Evolutionary conservation across 2,888 invertebrate genomes (phyloP).

Genomic region (Euspilapteryx auroguttella): DNA sequence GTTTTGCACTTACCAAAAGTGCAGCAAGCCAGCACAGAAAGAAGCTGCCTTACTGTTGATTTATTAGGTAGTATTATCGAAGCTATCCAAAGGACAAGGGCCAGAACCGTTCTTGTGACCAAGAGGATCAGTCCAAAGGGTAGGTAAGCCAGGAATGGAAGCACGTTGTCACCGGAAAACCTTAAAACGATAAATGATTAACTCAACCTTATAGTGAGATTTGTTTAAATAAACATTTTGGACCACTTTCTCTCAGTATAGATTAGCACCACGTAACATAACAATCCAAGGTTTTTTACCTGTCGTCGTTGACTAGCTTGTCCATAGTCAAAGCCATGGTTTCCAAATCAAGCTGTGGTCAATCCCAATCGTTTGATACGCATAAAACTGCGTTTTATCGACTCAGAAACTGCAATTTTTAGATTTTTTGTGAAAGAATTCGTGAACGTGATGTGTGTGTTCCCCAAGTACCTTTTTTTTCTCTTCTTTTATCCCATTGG

Average conservation of each 20-base stretch:
- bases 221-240: no score
- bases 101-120: constrained; percentile 46
- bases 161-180: constrained; percentile 51
- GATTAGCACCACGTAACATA: constrained; percentile 12
- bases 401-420: no score
- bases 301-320: constrained; percentile 44
- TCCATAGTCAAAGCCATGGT: constrained; percentile 43
- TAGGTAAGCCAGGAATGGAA: constrained; percentile 55
- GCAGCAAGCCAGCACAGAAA: constrained; percentile 61
- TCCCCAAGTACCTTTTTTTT: no score
- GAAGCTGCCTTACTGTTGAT: constrained; percentile 50
- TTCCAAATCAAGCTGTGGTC: no score
- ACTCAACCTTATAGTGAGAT: no score
- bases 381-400: no score
- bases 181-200: constrained; percentile 23
- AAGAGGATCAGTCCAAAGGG: constrained; percentile 59
- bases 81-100: constrained; percentile 54
- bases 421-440: no score
- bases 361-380: no score
- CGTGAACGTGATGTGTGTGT: no score
- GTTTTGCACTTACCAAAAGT: constrained; percentile 64
- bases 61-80: constrained; percentile 61
- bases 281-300: constrained; percentile 20
- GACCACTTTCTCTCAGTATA: constrained; percentile 30
- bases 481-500: no score